These are phyloP conservation scores for Sycophila texana DNA, from an alignment of 2,888 invertebrate genomes.

Conservation along the genomic window DNA sequence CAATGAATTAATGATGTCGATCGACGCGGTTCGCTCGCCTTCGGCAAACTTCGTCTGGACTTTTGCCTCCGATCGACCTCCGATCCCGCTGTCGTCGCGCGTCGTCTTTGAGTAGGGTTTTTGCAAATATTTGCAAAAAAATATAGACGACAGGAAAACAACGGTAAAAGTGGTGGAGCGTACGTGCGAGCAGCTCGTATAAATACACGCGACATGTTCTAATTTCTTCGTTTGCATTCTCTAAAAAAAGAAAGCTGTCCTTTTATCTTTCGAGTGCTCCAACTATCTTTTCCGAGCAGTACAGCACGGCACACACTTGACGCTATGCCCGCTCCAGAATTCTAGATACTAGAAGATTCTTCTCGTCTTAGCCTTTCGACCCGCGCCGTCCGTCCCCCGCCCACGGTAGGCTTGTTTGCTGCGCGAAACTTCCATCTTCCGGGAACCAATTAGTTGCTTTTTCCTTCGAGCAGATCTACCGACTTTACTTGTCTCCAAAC, in stretches of 20 bases:
- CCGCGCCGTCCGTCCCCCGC: slow-evolving; percentile 53
- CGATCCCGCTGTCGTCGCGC: background rate
- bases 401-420: slow-evolving; percentile 68
- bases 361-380: slow-evolving; percentile 60
- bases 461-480: slow-evolving; percentile 66
- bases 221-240: slow-evolving; percentile 72
- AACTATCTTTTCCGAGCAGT: slow-evolving; percentile 68
- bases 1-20: slow-evolving; percentile 58
- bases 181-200: slow-evolving; percentile 57
- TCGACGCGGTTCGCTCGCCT: slow-evolving; percentile 21
- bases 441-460: slow-evolving; percentile 74
- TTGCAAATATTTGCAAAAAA: slow-evolving; percentile 25
- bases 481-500: slow-evolving; percentile 52
- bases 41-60: background rate
- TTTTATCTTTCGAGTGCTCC: slow-evolving; percentile 70
- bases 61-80: background rate
- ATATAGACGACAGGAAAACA: background rate
- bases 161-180: slow-evolving; percentile 27
- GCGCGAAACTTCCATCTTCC: slow-evolving; percentile 68
- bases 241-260: slow-evolving; percentile 69
- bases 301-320: slow-evolving; percentile 68
- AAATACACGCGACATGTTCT: slow-evolving; percentile 62
- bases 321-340: slow-evolving; percentile 70
- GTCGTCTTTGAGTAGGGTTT: background rate
- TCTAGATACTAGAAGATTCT: slow-evolving; percentile 71